Percentiles rank a stretch among this genome's conserved stretches.
These are phyloP conservation scores for Pandemis corylana DNA, from an alignment of 2,888 invertebrate genomes.

Conservation along the genomic window DNA sequence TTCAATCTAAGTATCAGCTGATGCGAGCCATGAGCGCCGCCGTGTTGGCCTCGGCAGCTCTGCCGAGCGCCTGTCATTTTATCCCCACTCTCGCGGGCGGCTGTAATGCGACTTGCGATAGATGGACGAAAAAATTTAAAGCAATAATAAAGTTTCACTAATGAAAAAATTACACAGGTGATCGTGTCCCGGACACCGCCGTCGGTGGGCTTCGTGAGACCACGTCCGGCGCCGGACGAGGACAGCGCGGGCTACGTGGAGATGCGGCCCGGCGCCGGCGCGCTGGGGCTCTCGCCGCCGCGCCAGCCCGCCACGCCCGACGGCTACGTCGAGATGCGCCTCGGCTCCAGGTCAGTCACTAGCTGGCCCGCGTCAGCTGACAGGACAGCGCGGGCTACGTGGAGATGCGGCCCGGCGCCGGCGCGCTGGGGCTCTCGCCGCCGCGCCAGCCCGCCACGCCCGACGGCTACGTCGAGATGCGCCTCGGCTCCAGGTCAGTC, in stretches of 20 bases:
- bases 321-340: conserved; percentile 88
- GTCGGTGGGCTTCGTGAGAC: conserved; percentile 52
- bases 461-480: conserved; percentile 75
- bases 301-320: conserved; percentile 69
- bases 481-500: conserved; percentile 49
- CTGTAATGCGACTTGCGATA: too few species aligned
- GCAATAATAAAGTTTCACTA: too few species aligned
- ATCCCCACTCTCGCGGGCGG: too few species aligned
- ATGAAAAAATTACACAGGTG: conserved; percentile 47
- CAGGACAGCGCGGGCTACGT: conserved; percentile 68
- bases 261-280: conserved; percentile 82
- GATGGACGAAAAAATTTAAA: too few species aligned
- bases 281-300: conserved; percentile 52
- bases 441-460: conserved; percentile 60
- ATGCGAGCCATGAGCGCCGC: too few species aligned
- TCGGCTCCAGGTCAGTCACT: conserved; percentile 54
- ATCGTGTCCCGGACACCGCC: conserved; percentile 65
- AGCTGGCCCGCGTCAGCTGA: too few species aligned
- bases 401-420: conserved; percentile 76
- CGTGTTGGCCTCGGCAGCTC: too few species aligned
- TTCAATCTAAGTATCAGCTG: too few species aligned
- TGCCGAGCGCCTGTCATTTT: too few species aligned
- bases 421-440: background rate
- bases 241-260: conserved; percentile 85
- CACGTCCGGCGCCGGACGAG: conserved; percentile 44